Percentiles rank a stretch among this genome's conserved stretches.
phyloP scores from a whole-genome alignment of 1,140 invertebrate genomes.

The Drosophila subobscura region DNA sequence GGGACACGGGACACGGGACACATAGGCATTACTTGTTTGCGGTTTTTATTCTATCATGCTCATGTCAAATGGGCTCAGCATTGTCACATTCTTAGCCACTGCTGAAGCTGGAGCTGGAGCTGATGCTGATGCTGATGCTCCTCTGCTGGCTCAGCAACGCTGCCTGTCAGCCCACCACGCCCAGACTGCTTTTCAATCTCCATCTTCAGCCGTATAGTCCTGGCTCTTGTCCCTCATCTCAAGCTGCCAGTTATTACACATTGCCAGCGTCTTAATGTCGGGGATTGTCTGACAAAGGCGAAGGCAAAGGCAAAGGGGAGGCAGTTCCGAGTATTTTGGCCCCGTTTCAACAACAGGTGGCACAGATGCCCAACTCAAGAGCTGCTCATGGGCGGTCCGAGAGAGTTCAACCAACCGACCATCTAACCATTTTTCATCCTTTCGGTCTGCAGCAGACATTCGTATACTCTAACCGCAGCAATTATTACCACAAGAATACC shows the following conservation, averaged over 20 bases:
- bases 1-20: background rate
- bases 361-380: slow-evolving; percentile 8
- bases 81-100: slow-evolving; percentile 67
- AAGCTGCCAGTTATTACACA: slow-evolving; percentile 70
- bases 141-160: slow-evolving; percentile 69
- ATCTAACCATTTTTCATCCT: background rate
- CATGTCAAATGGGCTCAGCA: slow-evolving; percentile 77
- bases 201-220: slow-evolving; percentile 20
- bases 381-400: background rate
- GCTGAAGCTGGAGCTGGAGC: slow-evolving; percentile 3
- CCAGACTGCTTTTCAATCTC: slow-evolving; percentile 22
- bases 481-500: too few species aligned
- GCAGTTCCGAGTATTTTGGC: background rate
- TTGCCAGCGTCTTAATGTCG: slow-evolving; percentile 67
- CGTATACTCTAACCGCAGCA: background rate
- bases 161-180: slow-evolving; percentile 32
- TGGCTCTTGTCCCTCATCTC: slow-evolving; percentile 31
- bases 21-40: slow-evolving; percentile 74
- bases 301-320: background rate
- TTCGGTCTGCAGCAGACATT: background rate
- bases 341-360: slow-evolving; percentile 56
- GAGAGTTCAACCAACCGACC: slow-evolving; percentile 1
- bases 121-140: slow-evolving; percentile 16
- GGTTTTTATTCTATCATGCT: slow-evolving; percentile 80
- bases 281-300: slow-evolving; percentile 22